Conservation (phyloP, 1,140 invertebrate genomes). For the Drosophila lacteicornis region DNA sequence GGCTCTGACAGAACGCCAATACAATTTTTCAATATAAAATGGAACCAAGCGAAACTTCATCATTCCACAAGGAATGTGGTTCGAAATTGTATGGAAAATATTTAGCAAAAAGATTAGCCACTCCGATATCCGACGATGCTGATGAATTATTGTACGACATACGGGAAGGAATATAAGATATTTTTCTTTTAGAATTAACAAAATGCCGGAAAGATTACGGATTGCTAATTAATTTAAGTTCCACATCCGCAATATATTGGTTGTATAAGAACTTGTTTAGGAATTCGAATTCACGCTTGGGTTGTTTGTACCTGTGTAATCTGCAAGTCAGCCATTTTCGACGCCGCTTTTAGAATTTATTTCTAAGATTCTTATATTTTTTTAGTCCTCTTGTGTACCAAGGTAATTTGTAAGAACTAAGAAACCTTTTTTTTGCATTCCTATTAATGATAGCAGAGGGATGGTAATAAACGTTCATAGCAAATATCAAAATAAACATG, state of each 20-base stretch:
- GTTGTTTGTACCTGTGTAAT: not conserved
- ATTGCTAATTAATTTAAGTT: not conserved
- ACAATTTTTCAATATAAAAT: not conserved
- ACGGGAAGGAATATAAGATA: not conserved
- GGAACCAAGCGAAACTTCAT: too few relatives aligned
- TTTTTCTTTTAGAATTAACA: not conserved
- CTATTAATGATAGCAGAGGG: not conserved
- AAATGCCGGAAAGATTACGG: not conserved
- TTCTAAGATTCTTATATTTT: not conserved
- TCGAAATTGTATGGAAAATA: too few relatives aligned
- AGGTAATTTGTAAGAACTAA: not conserved
- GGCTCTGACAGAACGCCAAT: not conserved
- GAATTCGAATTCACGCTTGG: not conserved
- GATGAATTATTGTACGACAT: too few relatives aligned
- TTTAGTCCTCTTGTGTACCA: not conserved
- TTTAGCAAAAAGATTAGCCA: too few relatives aligned
- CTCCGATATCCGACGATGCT: too few relatives aligned
- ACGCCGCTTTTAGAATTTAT: not conserved
- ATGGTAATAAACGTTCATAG: not conserved
- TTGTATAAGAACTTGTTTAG: not conserved
- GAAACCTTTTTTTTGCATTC: not conserved
- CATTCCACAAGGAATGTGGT: too few relatives aligned
- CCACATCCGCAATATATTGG: not conserved
- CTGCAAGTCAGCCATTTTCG: not conserved
- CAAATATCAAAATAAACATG: not conserved